phyloP scores from a whole-genome alignment of 2,797 vertebrate species.

The Cetoscarus ocellatus region DNA sequence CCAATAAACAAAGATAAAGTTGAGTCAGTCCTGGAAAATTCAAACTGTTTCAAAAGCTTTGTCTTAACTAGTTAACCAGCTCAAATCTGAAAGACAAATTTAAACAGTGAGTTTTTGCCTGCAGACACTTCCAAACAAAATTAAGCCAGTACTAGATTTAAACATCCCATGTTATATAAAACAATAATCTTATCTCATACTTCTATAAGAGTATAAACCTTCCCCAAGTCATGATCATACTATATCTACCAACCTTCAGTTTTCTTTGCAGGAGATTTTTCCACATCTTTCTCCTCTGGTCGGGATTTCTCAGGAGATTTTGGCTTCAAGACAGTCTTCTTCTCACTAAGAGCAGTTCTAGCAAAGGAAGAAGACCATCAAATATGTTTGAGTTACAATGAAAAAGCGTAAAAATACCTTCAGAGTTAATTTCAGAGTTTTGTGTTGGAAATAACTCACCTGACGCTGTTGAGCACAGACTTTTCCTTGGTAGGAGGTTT shows the following conservation, averaged over 20 bases:
- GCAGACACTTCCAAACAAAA: too few species aligned
- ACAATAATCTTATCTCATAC: too few species aligned
- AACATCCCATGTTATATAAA: too few species aligned
- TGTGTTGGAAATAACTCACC: constrained; percentile 77
- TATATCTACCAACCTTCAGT: constrained; percentile 86
- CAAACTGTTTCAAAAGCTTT: too few species aligned
- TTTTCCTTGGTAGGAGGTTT: constrained; percentile 96
- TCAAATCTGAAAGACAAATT: too few species aligned
- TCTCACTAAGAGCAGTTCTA: constrained; percentile 97
- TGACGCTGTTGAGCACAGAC: constrained; percentile 94
- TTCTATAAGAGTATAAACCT: too few species aligned
- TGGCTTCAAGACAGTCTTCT: constrained; percentile 94
- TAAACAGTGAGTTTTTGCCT: too few species aligned
- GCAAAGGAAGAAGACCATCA: constrained; percentile 15
- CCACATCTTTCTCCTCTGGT: constrained; percentile 96
- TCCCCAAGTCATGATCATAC: too few species aligned
- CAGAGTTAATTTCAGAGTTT: background rate
- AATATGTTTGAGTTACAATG: background rate
- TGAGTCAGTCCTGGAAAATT: too few species aligned
- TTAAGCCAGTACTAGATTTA: too few species aligned
- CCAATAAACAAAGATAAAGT: too few species aligned
- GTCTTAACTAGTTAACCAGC: too few species aligned
- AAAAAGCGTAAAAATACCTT: constrained; percentile 1
- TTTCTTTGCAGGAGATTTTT: constrained; percentile 97
- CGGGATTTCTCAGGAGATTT: constrained; percentile 97